Evolutionary conservation across 2,797 vertebrate genomes (phyloP), one percentile per base, ranked within the genome.

Genomic region (Syngnathus rostellatus): DNA sequence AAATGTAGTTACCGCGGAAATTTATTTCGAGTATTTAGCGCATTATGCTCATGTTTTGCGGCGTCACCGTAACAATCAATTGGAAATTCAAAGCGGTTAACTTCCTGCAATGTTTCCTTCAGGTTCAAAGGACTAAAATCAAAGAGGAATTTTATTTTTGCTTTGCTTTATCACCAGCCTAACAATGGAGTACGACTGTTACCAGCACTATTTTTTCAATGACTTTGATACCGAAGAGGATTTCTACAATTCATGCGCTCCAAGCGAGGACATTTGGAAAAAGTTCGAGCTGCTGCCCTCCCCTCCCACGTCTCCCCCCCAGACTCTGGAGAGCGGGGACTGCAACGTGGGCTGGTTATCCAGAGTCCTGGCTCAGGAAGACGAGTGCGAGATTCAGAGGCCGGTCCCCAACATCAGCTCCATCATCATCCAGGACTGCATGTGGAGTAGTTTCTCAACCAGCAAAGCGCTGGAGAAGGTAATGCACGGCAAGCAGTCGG

Each of bases 221-320:
- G 87, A 89, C 72, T 87, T 88, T 37, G 95, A 97, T 75, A 87
- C 88, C 0, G 92, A 88, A 81, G 95, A 97, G 83, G 95, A 98
- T 87, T 98, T 93, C 79, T 94, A 95, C 81, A 95, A 92, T 78
- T 97, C 93, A 63, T 96, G 94, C 19, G 95, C 94, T 1, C 96
- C 96, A 45, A 97, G 96, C 67, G 96, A 97, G 87, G 95, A 98
- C 81, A 98, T 98, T 82, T 98, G 97, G 97, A 98, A 99, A 91
- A 98, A 98, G 92, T 98, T 99, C 85, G 95, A 98, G 89, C 88
- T 98, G 85, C 88, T 98, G 89, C 88, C 95, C 90, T 84, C 94
- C 89, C 80, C 94, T 89, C 94, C 95, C 79, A 85, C 92, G 85
- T 95, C 94, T 21, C 94, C 94, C 38, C 89, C 89, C 66, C 90